These are phyloP conservation scores for Sisyra nigra DNA, from an alignment of 2,888 invertebrate genomes.

Conservation along the genomic window DNA sequence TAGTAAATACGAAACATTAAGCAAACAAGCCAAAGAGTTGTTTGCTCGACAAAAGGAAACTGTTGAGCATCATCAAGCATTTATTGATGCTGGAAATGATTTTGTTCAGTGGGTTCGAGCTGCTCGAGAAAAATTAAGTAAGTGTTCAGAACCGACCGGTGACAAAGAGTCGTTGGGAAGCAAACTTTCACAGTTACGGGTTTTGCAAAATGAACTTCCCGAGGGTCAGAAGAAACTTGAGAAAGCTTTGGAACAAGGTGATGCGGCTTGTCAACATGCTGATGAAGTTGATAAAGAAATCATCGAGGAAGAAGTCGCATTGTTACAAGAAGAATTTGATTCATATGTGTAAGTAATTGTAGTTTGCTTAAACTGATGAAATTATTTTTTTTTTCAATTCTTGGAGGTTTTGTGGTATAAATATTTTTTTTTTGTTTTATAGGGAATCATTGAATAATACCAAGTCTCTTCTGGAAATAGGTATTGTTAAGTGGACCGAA, in stretches of 20 bases:
- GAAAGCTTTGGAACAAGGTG: slow-evolving; percentile 66
- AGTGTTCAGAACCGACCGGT: slow-evolving; percentile 84
- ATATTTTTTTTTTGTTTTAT: slow-evolving; percentile 17
- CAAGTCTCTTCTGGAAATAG: slow-evolving; percentile 67
- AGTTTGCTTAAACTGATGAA: not conserved
- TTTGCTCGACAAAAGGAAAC: slow-evolving; percentile 81
- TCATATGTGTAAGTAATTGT: slow-evolving; percentile 48
- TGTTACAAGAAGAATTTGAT: slow-evolving; percentile 83
- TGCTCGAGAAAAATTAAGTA: slow-evolving; percentile 78
- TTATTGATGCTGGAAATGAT: slow-evolving; percentile 81
- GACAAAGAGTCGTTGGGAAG: slow-evolving; percentile 78
- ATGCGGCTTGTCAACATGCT: slow-evolving; percentile 69
- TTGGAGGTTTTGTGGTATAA: not conserved
- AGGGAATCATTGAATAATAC: slow-evolving; percentile 65
- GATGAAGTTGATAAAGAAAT: slow-evolving; percentile 78
- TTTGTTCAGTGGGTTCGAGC: slow-evolving; percentile 84
- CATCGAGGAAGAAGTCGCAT: slow-evolving; percentile 81
- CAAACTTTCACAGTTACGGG: slow-evolving; percentile 73
- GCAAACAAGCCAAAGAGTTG: slow-evolving; percentile 78
- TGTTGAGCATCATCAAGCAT: slow-evolving; percentile 80
- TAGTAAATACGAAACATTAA: slow-evolving; percentile 74
- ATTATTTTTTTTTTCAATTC: not conserved
- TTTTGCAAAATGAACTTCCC: slow-evolving; percentile 66
- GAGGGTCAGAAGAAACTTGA: slow-evolving; percentile 73
- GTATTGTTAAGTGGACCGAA: slow-evolving; percentile 87